A percentile compares a stretch with the other conserved stretches of the same genome.
These are phyloP conservation scores for Semaprochilodus insignis DNA, from an alignment of 2,797 vertebrate genomes.

Conservation along the genomic window DNA sequence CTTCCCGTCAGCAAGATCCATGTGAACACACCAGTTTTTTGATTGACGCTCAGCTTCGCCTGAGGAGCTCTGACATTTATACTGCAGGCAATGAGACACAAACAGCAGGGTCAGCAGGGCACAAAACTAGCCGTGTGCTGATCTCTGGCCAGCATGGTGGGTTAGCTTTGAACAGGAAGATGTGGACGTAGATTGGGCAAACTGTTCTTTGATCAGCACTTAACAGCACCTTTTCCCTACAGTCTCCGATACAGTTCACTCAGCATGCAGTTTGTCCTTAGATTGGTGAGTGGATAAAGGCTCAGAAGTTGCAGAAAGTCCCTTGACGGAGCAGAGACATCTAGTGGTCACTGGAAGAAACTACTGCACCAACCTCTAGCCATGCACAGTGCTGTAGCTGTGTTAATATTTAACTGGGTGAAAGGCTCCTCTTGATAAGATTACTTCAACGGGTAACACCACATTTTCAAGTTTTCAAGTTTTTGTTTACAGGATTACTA, in stretches of 20 bases:
- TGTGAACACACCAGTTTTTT: constrained; percentile 35
- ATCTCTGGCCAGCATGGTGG: background rate
- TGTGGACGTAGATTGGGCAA: background rate
- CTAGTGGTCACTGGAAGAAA: background rate
- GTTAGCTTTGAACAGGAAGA: background rate
- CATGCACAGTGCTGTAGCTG: background rate
- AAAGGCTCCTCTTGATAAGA: background rate
- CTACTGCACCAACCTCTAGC: background rate
- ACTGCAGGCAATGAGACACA: background rate
- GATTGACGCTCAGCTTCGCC: constrained; percentile 7
- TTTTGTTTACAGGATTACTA: too few relatives aligned
- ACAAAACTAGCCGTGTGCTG: background rate
- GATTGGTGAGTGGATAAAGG: background rate
- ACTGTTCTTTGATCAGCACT: background rate
- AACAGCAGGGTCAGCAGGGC: background rate
- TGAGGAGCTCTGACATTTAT: constrained; percentile 32
- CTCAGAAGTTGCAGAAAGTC: background rate
- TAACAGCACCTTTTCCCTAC: background rate
- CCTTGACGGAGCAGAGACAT: background rate
- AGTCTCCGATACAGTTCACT: background rate
- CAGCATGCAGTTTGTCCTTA: background rate
- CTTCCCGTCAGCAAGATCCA: constrained; percentile 34
- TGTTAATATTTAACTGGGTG: background rate
- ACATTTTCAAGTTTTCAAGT: too few relatives aligned
- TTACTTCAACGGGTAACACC: too few relatives aligned